Conservation (phyloP, 2,113 vertebrate species). For the Pomatostomus ruficeps region DNA sequence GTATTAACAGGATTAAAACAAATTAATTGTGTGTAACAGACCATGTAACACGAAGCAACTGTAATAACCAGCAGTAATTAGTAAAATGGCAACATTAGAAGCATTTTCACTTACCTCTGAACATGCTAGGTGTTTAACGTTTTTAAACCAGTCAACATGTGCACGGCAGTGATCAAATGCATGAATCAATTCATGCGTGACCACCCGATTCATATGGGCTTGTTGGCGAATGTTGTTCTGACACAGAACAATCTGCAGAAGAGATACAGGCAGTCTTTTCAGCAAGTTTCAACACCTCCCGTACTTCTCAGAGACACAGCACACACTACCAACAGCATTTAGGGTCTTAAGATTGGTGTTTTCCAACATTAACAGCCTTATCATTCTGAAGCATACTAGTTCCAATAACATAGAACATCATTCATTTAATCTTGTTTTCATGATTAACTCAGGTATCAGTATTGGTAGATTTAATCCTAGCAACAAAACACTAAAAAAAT, state of each 20-base stretch:
- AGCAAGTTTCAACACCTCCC: neutral
- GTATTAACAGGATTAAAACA: neutral
- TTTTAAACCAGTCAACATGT: conserved; percentile 92
- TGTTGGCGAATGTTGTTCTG: conserved; percentile 94
- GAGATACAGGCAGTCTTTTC: neutral
- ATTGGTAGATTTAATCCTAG: neutral
- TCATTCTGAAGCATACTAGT: neutral
- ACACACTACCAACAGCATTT: neutral
- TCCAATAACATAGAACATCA: neutral
- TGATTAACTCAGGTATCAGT: neutral
- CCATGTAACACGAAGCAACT: neutral
- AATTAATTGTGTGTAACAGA: neutral
- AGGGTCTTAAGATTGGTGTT: neutral
- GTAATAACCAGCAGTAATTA: neutral
- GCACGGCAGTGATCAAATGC: conserved; percentile 96
- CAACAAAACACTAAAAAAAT: neutral
- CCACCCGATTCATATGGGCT: conserved; percentile 91
- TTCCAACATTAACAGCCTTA: neutral
- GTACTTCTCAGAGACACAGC: neutral
- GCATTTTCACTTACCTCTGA: conserved; percentile 83
- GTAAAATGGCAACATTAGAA: neutral
- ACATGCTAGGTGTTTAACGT: conserved; percentile 88
- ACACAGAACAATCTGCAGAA: conserved; percentile 90
- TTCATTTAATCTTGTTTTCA: neutral
- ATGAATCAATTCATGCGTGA: conserved; percentile 93